These are phyloP conservation scores for Bucorvus abyssinicus DNA, from an alignment of 2,797 vertebrate genomes.

Conservation along the genomic window DNA sequence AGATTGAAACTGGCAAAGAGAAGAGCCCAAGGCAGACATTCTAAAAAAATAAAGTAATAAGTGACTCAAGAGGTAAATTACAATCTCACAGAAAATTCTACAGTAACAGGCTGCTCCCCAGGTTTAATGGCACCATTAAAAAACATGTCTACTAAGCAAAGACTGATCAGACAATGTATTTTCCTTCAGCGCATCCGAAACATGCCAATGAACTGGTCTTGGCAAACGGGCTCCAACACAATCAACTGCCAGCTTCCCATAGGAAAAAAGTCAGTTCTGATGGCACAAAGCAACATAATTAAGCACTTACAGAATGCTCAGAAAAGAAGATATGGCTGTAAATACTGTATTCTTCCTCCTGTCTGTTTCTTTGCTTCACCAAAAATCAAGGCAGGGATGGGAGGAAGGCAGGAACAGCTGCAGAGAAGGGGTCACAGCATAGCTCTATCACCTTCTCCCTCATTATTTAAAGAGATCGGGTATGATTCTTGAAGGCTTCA, in stretches of 20 bases:
- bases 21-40: not conserved
- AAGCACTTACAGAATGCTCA: not conserved
- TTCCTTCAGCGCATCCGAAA: not conserved
- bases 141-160: not conserved
- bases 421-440: not conserved
- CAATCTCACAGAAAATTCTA: not conserved
- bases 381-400: not conserved
- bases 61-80: not conserved
- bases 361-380: not conserved
- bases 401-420: not conserved
- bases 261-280: not conserved
- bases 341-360: not conserved
- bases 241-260: not conserved
- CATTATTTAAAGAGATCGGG: not conserved
- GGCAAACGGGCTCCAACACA: not conserved
- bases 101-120: not conserved
- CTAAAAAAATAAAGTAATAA: not conserved
- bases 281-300: not conserved
- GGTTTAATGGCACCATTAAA: not conserved
- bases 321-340: not conserved
- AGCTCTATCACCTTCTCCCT: not conserved
- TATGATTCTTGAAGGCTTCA: not conserved
- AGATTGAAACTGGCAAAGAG: not conserved
- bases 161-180: not conserved
- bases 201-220: not conserved